Percentiles rank a stretch among this genome's conserved stretches.
Conservation (phyloP, 2,797 vertebrate species). For the Geotrypetes seraphini region DNA sequence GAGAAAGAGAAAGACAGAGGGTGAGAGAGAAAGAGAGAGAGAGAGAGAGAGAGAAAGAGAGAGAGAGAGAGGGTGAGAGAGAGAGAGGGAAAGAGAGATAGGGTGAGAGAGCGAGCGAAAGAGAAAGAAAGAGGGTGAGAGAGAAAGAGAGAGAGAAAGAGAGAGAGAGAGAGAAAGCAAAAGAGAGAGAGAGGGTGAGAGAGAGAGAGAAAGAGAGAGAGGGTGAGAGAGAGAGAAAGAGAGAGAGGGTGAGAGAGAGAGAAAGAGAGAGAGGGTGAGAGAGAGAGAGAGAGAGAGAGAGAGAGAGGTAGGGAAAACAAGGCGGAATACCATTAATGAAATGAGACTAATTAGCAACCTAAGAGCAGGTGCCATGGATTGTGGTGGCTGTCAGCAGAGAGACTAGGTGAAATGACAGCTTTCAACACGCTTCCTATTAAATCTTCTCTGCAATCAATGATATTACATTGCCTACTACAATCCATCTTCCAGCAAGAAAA, state of each 20-base stretch:
- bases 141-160: no score
- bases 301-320: constrained; percentile 44
- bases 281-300: constrained; percentile 22
- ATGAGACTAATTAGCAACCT: constrained; percentile 78
- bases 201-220: no score
- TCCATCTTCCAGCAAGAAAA: constrained; percentile 8
- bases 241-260: no score
- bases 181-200: constrained; percentile 1
- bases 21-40: no score
- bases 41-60: no score
- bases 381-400: constrained; percentile 63
- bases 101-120: constrained; percentile 42
- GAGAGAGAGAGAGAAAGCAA: constrained; percentile 26
- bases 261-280: constrained; percentile 27
- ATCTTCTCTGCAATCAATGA: constrained; percentile 66
- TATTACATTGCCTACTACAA: constrained; percentile 14
- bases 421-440: constrained; percentile 71
- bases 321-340: constrained; percentile 78
- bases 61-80: constrained; percentile 22
- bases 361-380: constrained; percentile 76
- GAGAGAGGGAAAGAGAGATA: no score
- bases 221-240: no score
- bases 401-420: constrained; percentile 63
- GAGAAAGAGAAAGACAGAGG: not conserved
- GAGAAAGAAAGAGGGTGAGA: not conserved